Evolutionary conservation across 2,888 invertebrate species (phyloP).

Genomic region (Epinotia demarniana): DNA sequence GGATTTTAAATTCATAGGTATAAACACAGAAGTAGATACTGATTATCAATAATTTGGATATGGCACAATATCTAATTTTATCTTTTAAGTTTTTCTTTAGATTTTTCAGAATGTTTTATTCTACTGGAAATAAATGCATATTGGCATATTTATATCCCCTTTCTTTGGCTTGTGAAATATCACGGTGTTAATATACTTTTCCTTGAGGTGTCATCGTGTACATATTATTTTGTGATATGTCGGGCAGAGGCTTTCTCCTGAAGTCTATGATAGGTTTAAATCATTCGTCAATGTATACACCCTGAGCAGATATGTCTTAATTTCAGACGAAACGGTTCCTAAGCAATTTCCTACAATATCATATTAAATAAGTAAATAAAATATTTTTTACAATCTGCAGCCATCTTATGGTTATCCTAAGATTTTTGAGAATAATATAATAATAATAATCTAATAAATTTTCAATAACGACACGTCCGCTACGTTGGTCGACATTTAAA

Average conservation of each 20-base stretch:
- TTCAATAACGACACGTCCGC: constrained; percentile 83
- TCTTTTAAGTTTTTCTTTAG: constrained; percentile 42
- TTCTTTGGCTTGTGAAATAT: constrained; percentile 83
- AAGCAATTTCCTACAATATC: constrained; percentile 77
- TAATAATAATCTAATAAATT: constrained; percentile 83
- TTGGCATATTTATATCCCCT: constrained; percentile 65
- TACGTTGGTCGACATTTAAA: constrained; percentile 84
- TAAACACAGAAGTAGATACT: constrained; percentile 36
- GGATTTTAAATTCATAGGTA: constrained; percentile 38
- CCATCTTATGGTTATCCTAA: constrained; percentile 83
- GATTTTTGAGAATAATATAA: constrained; percentile 77
- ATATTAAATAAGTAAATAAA: constrained; percentile 75
- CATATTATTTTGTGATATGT: constrained; percentile 77
- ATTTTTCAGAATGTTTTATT: constrained; percentile 57
- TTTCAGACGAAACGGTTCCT: constrained; percentile 69
- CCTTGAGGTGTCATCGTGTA: constrained; percentile 60
- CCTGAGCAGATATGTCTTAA: constrained; percentile 78
- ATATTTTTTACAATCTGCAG: constrained; percentile 80
- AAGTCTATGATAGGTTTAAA: constrained; percentile 57
- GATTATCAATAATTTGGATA: constrained; percentile 57
- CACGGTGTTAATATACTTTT: constrained; percentile 77
- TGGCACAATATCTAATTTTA: constrained; percentile 61
- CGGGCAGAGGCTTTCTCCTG: constrained; percentile 57
- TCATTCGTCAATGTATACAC: constrained; percentile 62
- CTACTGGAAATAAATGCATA: constrained; percentile 73